Conservation (phyloP, 2,113 vertebrate species). For the Mus spicilegus region DNA sequence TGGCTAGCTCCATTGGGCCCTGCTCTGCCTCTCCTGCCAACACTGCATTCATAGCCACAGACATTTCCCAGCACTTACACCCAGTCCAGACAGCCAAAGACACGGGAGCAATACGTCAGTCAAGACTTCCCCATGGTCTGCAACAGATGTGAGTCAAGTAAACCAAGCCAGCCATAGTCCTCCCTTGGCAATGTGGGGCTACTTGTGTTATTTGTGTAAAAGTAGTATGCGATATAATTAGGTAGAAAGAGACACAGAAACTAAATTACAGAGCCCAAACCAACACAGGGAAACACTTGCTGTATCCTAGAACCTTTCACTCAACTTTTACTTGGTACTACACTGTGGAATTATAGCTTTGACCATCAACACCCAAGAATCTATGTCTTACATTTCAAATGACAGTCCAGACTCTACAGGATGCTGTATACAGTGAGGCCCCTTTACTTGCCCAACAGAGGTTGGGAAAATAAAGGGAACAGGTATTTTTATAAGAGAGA, state of each 20-base stretch:
- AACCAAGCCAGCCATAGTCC: neutral
- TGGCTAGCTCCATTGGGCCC: neutral
- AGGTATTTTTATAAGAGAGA: neutral
- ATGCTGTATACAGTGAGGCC: neutral
- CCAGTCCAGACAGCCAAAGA: neutral
- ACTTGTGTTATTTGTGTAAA: neutral
- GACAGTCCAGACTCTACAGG: neutral
- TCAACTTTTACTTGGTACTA: constrained; percentile 43
- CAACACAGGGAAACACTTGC: neutral
- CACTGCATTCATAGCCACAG: neutral
- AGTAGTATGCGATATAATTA: constrained; percentile 33
- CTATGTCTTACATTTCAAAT: neutral
- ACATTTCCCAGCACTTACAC: neutral
- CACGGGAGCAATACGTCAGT: neutral
- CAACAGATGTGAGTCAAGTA: neutral
- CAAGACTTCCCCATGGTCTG: neutral
- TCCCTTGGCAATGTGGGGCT: neutral
- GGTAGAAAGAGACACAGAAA: constrained; percentile 41
- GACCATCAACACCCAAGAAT: neutral
- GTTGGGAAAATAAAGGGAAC: neutral
- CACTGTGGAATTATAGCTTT: constrained; percentile 52
- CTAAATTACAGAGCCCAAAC: constrained; percentile 51
- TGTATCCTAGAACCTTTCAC: constrained; percentile 48
- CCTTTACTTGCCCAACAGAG: neutral
- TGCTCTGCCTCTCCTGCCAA: neutral